Base-by-base conservation (phyloP, 1,140 invertebrate genomes). In the Agrilus planipennis region DNA sequence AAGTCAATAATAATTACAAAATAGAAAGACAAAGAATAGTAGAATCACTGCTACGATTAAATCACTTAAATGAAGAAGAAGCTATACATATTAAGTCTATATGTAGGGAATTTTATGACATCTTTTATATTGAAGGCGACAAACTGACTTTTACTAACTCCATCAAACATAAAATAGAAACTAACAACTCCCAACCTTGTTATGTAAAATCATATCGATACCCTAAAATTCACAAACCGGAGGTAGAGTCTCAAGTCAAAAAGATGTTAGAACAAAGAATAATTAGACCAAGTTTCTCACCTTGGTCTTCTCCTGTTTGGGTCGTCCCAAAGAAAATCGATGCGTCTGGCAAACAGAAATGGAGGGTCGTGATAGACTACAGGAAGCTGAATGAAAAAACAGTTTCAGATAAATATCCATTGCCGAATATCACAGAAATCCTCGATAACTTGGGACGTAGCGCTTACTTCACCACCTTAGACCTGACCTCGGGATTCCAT, bases 401-500 rank as follows among this genome's bases (percentile, higher is more conserved):
- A 1, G 47, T 52, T 3, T 38, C 28, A 4, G 53, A 58, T 41
- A 45, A 29, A 18, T 75, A 64, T 47, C 70, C 70, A 4, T 47
- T 76, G 9, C 71, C 69, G 6, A 50, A 62, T 15, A 70, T 73
- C 7, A 51, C 56, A 2, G 62, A 69, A 4, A 60, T 60, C 18
- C 30, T 63, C 27, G 59, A 70, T 41, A 57, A 25, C 35, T 73
- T 14, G 58, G n/a, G 2, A 22, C 37, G 10, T 39, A 19, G 28
- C 28, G 20, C 15, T 29, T 15, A 12, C 12, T n/a, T 39, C 15
- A 30, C 10, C 3, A 5, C 38, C 1, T 30, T 39, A 11, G 38
- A 39, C n/a, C 16, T 30, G 11, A 28, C 19, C 6, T 15, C 9
- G 23, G 27, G 22, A 3, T 39, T 29, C 15, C 30, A 2, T 1